Evolutionary conservation across 37 sponge, comb jelly and placozoan genomes (phyloP).

Genomic region (Amphimedon queenslandica): DNA sequence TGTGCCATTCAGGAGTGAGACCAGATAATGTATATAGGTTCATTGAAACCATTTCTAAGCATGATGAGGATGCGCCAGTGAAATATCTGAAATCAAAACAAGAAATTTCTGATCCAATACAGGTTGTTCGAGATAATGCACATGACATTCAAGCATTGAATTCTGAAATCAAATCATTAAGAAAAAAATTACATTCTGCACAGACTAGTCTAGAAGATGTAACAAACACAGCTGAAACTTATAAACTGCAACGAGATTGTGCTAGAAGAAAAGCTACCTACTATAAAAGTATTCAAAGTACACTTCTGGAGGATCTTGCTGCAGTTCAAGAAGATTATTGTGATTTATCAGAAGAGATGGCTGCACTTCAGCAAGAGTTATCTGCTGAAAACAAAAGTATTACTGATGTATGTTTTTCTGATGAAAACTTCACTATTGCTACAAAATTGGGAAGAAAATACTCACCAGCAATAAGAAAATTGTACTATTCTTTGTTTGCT

Average conservation of each 20-base stretch:
- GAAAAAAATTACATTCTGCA: not conserved
- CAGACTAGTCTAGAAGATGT: too few relatives aligned
- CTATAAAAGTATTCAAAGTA: too few relatives aligned
- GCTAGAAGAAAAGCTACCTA: too few relatives aligned
- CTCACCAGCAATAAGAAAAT: conserved; percentile 8
- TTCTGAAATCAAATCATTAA: too few relatives aligned
- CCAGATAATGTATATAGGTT: conserved; percentile 32
- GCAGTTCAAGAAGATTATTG: too few relatives aligned
- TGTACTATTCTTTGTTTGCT: conserved; percentile 21
- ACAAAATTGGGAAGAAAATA: not conserved
- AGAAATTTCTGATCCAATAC: not conserved
- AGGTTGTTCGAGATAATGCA: conserved; percentile 2
- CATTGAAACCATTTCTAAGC: conserved; percentile 10
- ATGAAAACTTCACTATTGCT: not conserved
- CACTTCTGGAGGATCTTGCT: too few relatives aligned
- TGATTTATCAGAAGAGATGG: too few relatives aligned
- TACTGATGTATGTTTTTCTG: not conserved
- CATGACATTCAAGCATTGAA: not conserved
- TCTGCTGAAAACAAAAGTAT: too few relatives aligned
- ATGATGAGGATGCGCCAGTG: too few relatives aligned
- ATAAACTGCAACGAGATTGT: too few relatives aligned
- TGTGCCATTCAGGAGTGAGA: not conserved
- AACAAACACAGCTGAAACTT: too few relatives aligned
- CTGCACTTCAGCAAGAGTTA: too few relatives aligned
- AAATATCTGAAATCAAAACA: not conserved